Conservation (phyloP, 2,888 invertebrate species). For the Philereme transversata region DNA sequence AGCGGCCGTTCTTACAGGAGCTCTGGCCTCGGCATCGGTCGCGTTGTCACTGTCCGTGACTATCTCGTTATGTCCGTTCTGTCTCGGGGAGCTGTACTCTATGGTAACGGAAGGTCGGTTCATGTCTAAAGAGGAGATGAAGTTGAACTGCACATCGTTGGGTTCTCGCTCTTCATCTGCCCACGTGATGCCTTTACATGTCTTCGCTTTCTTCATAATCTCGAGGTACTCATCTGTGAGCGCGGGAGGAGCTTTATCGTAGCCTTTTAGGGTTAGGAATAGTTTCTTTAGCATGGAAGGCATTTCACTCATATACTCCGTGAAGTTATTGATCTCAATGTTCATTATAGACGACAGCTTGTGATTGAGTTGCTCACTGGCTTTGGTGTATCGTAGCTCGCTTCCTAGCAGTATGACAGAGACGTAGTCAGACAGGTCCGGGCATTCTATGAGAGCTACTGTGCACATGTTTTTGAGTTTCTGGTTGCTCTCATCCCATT, state of each 20-base stretch:
- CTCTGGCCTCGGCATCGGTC: slow-evolving; percentile 63
- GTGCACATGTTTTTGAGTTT: slow-evolving; percentile 52
- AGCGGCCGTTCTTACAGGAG: slow-evolving; percentile 47
- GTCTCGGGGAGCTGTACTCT: slow-evolving; percentile 40
- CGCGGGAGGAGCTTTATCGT: slow-evolving; percentile 82
- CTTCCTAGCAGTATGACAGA: slow-evolving; percentile 57
- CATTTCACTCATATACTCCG: slow-evolving; percentile 79
- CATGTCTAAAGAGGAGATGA: slow-evolving; percentile 62
- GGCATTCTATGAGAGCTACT: slow-evolving; percentile 56
- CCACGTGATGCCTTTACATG: slow-evolving; percentile 85
- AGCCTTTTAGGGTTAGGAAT: slow-evolving; percentile 84
- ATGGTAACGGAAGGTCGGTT: slow-evolving; percentile 56
- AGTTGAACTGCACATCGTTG: slow-evolving; percentile 61
- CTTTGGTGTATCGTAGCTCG: slow-evolving; percentile 66
- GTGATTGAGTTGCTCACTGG: slow-evolving; percentile 65
- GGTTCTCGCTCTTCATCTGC: slow-evolving; percentile 69
- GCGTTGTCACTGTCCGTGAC: slow-evolving; percentile 69
- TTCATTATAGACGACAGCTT: slow-evolving; percentile 70
- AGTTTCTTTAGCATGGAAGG: slow-evolving; percentile 82
- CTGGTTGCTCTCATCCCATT: slow-evolving; percentile 61
- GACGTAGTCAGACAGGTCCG: slow-evolving; percentile 57
- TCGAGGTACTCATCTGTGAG: slow-evolving; percentile 84
- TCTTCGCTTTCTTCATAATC: slow-evolving; percentile 83
- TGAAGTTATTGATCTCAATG: slow-evolving; percentile 78
- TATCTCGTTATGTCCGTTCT: slow-evolving; percentile 41